Percentiles rank a stretch among this genome's conserved stretches.
These are phyloP conservation scores for Epinotia bilunana DNA, from an alignment of 2,888 invertebrate genomes.

Conservation along the genomic window DNA sequence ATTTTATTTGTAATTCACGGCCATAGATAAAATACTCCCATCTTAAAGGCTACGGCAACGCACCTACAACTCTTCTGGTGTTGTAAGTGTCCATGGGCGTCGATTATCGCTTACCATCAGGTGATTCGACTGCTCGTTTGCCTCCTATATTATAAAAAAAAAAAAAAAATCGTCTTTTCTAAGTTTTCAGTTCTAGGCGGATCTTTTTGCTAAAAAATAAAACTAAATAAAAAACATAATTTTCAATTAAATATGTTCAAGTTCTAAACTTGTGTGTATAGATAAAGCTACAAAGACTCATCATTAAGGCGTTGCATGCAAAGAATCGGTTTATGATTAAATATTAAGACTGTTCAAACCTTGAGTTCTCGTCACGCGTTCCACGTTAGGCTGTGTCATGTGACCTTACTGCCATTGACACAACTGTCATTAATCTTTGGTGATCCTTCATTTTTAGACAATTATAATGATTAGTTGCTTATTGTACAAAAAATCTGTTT, in stretches of 20 bases:
- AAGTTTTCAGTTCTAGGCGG: too few relatives aligned
- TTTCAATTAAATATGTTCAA: background rate
- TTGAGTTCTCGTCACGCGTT: slow-evolving; percentile 34
- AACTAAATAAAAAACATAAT: background rate
- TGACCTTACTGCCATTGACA: slow-evolving; percentile 23
- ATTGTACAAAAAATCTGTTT: background rate
- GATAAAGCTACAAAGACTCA: background rate
- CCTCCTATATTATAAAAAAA: too few relatives aligned
- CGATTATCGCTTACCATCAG: too few relatives aligned
- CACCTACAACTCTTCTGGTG: too few relatives aligned
- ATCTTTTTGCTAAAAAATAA: background rate
- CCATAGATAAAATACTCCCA: too few relatives aligned
- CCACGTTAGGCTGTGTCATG: slow-evolving; percentile 15
- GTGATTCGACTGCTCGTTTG: too few relatives aligned
- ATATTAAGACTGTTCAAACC: slow-evolving; percentile 34
- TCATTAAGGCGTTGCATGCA: slow-evolving; percentile 12
- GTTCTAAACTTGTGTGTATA: background rate
- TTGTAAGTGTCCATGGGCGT: too few relatives aligned
- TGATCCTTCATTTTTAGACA: background rate
- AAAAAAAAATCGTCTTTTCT: too few relatives aligned
- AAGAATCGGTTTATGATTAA: slow-evolving; percentile 23
- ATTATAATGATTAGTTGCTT: background rate
- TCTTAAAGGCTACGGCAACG: too few relatives aligned
- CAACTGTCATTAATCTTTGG: slow-evolving; percentile 7
- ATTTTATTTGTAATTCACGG: too few relatives aligned